Evolutionary conservation across 2,888 invertebrate genomes (phyloP).

Genomic region (Diplolepis rosae): DNA sequence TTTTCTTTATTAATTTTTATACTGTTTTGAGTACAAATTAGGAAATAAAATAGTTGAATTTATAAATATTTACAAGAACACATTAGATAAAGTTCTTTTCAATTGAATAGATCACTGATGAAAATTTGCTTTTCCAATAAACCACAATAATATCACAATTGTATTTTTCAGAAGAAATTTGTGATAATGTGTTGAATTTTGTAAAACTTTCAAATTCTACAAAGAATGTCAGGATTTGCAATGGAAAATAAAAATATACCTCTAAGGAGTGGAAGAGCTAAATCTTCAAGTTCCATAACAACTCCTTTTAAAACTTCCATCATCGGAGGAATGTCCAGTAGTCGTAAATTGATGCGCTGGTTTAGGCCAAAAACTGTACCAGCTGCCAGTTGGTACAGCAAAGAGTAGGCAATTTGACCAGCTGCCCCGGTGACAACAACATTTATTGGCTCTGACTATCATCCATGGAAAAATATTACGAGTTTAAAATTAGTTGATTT

Average conservation of each 20-base stretch:
- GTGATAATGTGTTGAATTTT: no score
- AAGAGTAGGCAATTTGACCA: conserved; percentile 98
- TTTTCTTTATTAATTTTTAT: not conserved
- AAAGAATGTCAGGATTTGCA: no score
- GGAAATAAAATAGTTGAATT: no score
- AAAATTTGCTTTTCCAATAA: no score
- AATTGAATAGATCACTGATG: no score
- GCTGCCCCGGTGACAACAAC: conserved; percentile 99
- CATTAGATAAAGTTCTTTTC: no score
- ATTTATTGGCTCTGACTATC: conserved; percentile 87
- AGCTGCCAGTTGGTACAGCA: conserved; percentile 94
- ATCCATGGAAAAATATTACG: conserved; percentile 32
- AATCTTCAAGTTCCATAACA: conserved; percentile 97
- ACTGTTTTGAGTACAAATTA: no score
- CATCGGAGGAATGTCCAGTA: conserved; percentile 97
- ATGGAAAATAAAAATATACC: conserved; percentile 75
- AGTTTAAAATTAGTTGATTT: not conserved
- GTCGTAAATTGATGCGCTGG: conserved; percentile 89
- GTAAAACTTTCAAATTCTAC: no score
- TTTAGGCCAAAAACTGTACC: conserved; percentile 95
- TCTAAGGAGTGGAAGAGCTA: conserved; percentile 91
- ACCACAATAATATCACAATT: no score
- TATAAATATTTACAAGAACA: no score
- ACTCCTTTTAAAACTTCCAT: conserved; percentile 98
- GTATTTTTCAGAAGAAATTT: no score